A percentile compares a stretch with the other conserved stretches of the same genome.
phyloP scores from a whole-genome alignment of 1,140 invertebrate species.

The Choristoneura fumiferana region DNA sequence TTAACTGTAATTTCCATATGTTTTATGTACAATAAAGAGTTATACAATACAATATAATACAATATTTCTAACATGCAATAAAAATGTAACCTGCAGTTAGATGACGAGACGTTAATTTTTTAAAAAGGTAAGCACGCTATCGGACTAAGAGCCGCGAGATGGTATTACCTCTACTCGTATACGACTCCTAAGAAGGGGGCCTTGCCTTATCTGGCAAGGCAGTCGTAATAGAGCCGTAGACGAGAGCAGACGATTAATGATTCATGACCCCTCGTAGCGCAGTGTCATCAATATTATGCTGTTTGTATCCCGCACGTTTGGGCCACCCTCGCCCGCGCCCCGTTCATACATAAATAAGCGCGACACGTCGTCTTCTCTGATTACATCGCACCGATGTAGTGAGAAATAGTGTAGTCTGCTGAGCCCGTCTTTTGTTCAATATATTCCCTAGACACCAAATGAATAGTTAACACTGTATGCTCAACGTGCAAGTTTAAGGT shows the following conservation, averaged over 20 bases:
- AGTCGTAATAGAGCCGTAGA: constrained; percentile 75
- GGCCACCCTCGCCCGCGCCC: constrained; percentile 72
- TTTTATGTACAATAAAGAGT: no score
- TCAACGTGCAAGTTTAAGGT: constrained; percentile 72
- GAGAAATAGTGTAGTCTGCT: constrained; percentile 76
- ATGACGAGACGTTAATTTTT: constrained; percentile 2
- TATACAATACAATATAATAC: no score
- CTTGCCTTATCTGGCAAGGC: constrained; percentile 71
- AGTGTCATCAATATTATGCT: constrained; percentile 78
- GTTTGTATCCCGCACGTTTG: constrained; percentile 70
- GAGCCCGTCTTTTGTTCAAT: constrained; percentile 74
- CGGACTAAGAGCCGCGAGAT: constrained; percentile 19
- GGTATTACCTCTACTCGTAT: constrained; percentile 50
- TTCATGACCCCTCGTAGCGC: constrained; percentile 74
- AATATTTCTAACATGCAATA: no score
- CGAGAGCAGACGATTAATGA: constrained; percentile 74
- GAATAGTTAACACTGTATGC: constrained; percentile 74
- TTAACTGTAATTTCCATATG: no score
- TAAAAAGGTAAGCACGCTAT: constrained; percentile 3
- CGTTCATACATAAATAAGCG: constrained; percentile 76
- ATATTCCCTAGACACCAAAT: constrained; percentile 69
- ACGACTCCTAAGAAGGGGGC: constrained; percentile 49
- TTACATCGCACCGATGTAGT: constrained; percentile 77
- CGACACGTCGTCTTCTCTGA: constrained; percentile 78
- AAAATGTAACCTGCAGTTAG: no score